Evolutionary conservation across 1,140 invertebrate species (phyloP), one percentile per base, ranked within the genome.

Genomic region (Panagrolaimus sp.): DNA sequence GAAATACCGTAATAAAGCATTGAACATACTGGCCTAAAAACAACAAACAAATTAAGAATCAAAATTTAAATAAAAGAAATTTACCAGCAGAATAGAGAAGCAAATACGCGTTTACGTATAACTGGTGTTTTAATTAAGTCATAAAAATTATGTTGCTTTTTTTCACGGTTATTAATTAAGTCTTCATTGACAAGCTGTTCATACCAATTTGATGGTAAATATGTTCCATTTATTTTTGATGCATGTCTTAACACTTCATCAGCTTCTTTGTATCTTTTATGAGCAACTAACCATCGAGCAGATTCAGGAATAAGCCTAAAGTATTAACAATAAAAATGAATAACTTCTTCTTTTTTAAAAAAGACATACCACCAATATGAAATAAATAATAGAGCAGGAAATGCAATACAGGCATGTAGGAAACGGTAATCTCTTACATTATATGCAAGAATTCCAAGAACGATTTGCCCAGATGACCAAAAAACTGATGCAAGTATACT

Each of bases 401-500:
- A 47, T 27, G 83, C 71, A 61, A 84, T 74, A 20, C 79, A 82
- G 9, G 84, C 71, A 70, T 86, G 85, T 43, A 86, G 78, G 64
- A 84, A 72, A 20, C 78, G 77, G 79, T 85, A 86, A 74, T 85
- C 78, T 14, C 79, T 73, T 3, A 85, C 65, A 13, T 78, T 66
- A 66, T 83, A 85, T 9, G 84, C 84, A 46, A 86, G 45, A 1
- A 78, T 72, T 0, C 81, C 83, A n/a, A 86, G 70, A 3, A 82
- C 23, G 51, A 85, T 79, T 16, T 85, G 80, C 20, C 78, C 80
- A 8, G 81, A 63, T 8, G 83, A 82, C 77, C 85, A 86, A 72
- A 84, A 84, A 25, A 82, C 73, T 63, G 85, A 85, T 13, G 84
- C 74, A 38, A 85, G 71, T 1, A 82, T 79, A 1, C 84, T 84